phyloP scores from a whole-genome alignment of 2,113 vertebrate genomes.

The Pangasianodon gigas region DNA sequence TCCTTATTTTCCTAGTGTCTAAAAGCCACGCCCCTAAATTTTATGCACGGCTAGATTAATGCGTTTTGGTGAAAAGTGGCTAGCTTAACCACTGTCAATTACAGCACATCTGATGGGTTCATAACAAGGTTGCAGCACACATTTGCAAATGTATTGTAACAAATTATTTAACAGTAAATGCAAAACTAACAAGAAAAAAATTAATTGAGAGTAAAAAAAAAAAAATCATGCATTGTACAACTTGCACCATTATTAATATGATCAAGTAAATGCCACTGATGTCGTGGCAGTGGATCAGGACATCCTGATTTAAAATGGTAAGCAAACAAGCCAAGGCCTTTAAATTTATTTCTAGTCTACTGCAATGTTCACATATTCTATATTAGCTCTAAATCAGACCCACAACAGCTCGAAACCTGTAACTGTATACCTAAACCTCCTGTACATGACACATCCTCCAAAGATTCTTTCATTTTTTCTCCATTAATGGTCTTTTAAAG shows the following conservation, averaged over 20 bases:
- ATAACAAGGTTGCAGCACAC: not conserved
- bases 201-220: too few relatives aligned
- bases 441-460: not conserved
- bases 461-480: not conserved
- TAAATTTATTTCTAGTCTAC: not conserved
- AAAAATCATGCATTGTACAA: not conserved
- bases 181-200: not conserved
- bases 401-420: not conserved
- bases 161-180: not conserved
- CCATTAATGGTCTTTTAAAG: not conserved
- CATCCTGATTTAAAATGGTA: not conserved
- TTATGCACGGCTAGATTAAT: too few relatives aligned
- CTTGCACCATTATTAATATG: not conserved
- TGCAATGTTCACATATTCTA: not conserved
- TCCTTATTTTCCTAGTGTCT: not conserved
- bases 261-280: not conserved
- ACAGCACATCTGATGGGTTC: not conserved
- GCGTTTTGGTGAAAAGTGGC: not conserved
- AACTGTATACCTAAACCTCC: not conserved
- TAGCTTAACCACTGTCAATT: not conserved
- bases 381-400: not conserved
- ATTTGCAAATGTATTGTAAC: not conserved
- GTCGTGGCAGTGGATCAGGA: not conserved
- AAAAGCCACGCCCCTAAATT: not conserved
- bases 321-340: not conserved